A percentile compares a stretch with the other conserved stretches of the same genome.
Evolutionary conservation across 2,113 vertebrate species (phyloP).

Genomic region (Erythrocebus patas): DNA sequence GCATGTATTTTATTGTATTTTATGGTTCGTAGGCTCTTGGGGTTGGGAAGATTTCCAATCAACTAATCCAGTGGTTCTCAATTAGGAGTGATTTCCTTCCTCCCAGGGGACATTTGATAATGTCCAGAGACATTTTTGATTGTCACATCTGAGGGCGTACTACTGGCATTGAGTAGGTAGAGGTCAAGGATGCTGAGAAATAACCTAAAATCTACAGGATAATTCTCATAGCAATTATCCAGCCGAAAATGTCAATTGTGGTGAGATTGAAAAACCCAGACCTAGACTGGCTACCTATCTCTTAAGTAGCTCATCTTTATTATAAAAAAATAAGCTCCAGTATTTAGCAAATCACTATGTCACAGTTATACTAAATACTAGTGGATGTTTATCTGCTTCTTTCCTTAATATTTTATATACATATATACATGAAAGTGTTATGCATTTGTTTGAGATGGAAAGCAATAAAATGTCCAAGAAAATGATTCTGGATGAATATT

Average conservation of each 20-base stretch:
- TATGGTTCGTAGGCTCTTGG: background rate
- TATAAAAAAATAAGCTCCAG: background rate
- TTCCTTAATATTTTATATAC: background rate
- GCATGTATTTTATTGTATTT: slow-evolving; percentile 24
- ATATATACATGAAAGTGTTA: background rate
- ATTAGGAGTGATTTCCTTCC: background rate
- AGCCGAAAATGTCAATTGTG: background rate
- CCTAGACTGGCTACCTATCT: background rate
- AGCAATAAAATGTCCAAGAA: background rate
- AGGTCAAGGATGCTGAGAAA: background rate
- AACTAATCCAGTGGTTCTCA: background rate
- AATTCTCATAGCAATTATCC: background rate
- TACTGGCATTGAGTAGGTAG: background rate
- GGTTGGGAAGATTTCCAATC: background rate
- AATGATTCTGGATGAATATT: background rate
- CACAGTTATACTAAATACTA: background rate
- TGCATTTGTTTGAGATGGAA: background rate
- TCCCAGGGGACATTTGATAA: background rate
- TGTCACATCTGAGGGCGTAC: background rate
- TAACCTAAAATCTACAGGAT: background rate
- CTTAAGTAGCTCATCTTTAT: background rate
- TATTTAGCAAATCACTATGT: slow-evolving; percentile 28
- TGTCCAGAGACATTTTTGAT: background rate
- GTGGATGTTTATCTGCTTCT: background rate
- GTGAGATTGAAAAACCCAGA: background rate